phyloP scores from a whole-genome alignment of 2,888 invertebrate species.

The Rhimphoctona megacephalus region DNA sequence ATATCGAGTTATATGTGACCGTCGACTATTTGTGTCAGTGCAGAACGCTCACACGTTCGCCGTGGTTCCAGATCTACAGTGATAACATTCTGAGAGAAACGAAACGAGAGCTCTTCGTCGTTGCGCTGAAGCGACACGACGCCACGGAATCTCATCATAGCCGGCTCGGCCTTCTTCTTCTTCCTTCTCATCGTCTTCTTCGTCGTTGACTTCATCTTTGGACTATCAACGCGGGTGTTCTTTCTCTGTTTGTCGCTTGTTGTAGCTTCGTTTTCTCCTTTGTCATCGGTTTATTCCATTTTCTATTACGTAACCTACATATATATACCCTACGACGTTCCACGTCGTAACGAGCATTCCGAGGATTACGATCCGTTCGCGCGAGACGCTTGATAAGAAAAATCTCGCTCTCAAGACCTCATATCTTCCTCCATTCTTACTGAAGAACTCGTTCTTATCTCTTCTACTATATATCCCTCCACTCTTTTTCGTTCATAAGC shows the following conservation, averaged over 20 bases:
- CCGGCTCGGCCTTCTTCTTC: constrained; percentile 47
- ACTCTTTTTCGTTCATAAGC: not conserved
- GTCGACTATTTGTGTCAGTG: constrained; percentile 62
- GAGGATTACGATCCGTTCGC: constrained; percentile 67
- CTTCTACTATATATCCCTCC: constrained; percentile 9
- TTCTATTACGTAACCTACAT: constrained; percentile 65
- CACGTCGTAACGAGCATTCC: constrained; percentile 70
- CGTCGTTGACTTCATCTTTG: constrained; percentile 34
- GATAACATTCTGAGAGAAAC: constrained; percentile 21
- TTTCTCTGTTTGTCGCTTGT: constrained; percentile 10
- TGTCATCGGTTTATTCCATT: constrained; percentile 35
- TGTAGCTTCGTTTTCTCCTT: constrained; percentile 37
- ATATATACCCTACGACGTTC: constrained; percentile 55
- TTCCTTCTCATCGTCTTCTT: constrained; percentile 36
- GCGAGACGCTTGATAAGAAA: constrained; percentile 62
- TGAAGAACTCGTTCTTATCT: constrained; percentile 1
- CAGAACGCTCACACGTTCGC: constrained; percentile 19
- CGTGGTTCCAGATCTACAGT: constrained; percentile 25
- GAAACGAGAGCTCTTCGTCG: constrained; percentile 55
- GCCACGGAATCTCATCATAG: constrained; percentile 71
- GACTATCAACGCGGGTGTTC: constrained; percentile 34
- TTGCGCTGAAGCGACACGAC: constrained; percentile 64
- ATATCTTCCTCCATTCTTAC: constrained; percentile 25
- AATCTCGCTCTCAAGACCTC: constrained; percentile 44
- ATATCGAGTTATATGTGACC: constrained; percentile 8